Evolutionary conservation across 1,140 invertebrate genomes (phyloP).

Genomic region (Acyrthosiphon pisum): DNA sequence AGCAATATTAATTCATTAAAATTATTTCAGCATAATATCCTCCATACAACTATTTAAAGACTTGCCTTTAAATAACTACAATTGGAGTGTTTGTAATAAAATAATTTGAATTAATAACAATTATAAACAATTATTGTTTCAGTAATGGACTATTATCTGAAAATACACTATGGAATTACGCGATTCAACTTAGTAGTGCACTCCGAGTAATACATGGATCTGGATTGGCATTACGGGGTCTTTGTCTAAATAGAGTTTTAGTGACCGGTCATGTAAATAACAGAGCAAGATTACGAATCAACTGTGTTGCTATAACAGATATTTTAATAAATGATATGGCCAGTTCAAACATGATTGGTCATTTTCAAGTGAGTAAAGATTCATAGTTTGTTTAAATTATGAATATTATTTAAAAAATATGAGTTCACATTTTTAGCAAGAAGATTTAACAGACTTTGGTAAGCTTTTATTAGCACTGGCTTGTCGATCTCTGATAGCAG

Average conservation of each 20-base stretch:
- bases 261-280: conserved; percentile 66
- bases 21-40: neutral
- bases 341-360: conserved; percentile 72
- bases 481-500: conserved; percentile 86
- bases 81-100: neutral
- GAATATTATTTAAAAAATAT: neutral
- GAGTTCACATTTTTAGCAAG: conserved; percentile 70
- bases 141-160: conserved; percentile 81
- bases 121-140: conserved; percentile 54
- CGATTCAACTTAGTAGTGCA: conserved; percentile 95
- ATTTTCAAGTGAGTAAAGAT: conserved; percentile 70
- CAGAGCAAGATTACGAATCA: conserved; percentile 73
- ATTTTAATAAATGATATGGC: conserved; percentile 80
- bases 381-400: neutral
- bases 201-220: conserved; percentile 89
- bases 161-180: conserved; percentile 91
- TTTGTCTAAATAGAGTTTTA: conserved; percentile 93
- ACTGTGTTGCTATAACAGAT: conserved; percentile 83
- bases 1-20: too few relatives aligned
- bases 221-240: conserved; percentile 72
- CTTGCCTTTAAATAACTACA: neutral
- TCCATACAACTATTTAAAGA: neutral
- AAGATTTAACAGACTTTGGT: conserved; percentile 91
- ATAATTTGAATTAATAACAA: neutral
- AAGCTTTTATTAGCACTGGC: conserved; percentile 89